phyloP scores from a whole-genome alignment of 2,888 invertebrate species.

The Melanargia galathea region DNA sequence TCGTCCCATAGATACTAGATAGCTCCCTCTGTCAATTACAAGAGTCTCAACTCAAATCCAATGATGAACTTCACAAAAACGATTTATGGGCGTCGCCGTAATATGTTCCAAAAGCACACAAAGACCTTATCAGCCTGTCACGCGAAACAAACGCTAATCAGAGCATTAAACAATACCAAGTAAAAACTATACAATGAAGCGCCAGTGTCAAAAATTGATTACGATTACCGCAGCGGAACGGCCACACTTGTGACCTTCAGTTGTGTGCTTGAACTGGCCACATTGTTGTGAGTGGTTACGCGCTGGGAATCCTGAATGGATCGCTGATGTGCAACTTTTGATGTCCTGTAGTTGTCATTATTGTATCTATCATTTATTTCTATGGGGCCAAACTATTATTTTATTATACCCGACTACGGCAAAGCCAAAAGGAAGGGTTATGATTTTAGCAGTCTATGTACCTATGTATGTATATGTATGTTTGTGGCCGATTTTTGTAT shows the following conservation, averaged over 20 bases:
- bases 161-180: conserved; percentile 9
- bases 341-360: background rate
- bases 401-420: too few species aligned
- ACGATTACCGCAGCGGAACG: background rate
- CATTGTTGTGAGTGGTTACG: background rate
- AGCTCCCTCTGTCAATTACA: too few species aligned
- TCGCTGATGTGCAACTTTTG: background rate
- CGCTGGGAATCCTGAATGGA: background rate
- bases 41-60: too few species aligned
- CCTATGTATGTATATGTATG: too few species aligned
- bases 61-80: too few species aligned
- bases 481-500: too few species aligned
- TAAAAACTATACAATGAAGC: conserved; percentile 1
- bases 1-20: too few species aligned
- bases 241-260: background rate
- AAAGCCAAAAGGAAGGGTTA: too few species aligned
- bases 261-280: background rate
- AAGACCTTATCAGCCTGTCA: conserved; percentile 9
- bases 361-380: background rate
- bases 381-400: background rate
- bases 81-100: conserved; percentile 10
- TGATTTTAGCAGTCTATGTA: too few species aligned
- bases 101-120: background rate
- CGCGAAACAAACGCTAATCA: conserved; percentile 9
- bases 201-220: conserved; percentile 5